These are phyloP conservation scores for Hirudo medicinalis DNA, from an alignment of 1,140 invertebrate genomes.

Conservation along the genomic window DNA sequence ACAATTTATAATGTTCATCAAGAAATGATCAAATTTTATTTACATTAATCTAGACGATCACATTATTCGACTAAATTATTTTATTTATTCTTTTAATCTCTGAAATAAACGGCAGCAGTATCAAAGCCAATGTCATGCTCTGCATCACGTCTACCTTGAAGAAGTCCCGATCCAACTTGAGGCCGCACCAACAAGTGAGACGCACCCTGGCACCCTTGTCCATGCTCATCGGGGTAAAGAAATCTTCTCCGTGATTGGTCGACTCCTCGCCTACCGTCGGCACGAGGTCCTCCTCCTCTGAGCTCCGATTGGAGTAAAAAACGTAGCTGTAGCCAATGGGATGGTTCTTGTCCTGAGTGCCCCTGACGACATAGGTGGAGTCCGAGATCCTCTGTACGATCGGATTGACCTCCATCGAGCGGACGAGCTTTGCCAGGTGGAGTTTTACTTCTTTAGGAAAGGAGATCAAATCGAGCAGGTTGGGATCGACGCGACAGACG, in stretches of 20 bases:
- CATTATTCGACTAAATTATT: no score
- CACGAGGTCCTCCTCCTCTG: not conserved
- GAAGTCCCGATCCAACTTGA: not conserved
- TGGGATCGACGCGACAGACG: not conserved
- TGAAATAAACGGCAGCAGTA: no score
- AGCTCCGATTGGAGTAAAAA: not conserved
- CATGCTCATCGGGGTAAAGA: not conserved
- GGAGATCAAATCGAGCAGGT: not conserved
- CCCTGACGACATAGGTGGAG: not conserved
- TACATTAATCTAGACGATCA: no score
- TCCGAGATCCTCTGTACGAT: slow-evolving; percentile 4
- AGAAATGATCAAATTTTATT: no score
- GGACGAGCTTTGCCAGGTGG: not conserved
- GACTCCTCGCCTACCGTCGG: no score
- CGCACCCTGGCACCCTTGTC: no score
- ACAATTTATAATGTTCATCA: no score
- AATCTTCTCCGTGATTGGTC: not conserved
- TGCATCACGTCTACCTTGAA: not conserved
- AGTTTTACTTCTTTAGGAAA: not conserved
- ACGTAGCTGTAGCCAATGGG: not conserved
- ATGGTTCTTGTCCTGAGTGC: not conserved
- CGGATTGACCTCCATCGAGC: not conserved
- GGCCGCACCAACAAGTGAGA: not conserved
- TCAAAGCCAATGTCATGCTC: no score
- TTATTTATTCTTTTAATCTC: no score